phyloP scores from a whole-genome alignment of 2,888 invertebrate genomes.

The Tinea semifulvella region DNA sequence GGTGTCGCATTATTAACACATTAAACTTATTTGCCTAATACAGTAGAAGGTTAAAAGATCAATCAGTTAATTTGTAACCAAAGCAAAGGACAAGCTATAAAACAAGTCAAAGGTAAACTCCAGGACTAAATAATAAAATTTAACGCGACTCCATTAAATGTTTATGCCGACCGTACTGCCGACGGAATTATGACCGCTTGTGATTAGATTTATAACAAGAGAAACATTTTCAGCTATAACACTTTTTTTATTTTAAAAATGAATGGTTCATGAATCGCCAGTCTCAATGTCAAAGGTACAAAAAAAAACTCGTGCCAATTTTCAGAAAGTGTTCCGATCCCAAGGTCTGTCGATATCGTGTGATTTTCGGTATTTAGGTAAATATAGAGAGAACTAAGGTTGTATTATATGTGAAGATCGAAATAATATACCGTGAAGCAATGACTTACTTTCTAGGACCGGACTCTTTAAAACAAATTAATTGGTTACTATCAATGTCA shows the following conservation, averaged over 20 bases:
- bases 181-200: conserved; percentile 11
- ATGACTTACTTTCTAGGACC: too few species aligned
- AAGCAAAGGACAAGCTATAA: background rate
- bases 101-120: background rate
- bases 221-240: conserved; percentile 9
- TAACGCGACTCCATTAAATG: background rate
- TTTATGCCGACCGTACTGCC: conserved; percentile 8
- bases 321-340: background rate
- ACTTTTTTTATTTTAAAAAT: conserved; percentile 7
- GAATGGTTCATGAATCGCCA: conserved; percentile 6
- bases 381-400: conserved; percentile 3
- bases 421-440: too few species aligned
- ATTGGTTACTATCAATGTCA: too few species aligned
- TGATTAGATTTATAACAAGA: conserved; percentile 13
- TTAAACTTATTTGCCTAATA: too few species aligned
- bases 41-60: too few species aligned
- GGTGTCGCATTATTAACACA: too few species aligned
- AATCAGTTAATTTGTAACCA: background rate
- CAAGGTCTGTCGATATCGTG: conserved; percentile 1
- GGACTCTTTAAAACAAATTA: too few species aligned
- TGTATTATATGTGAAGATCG: too few species aligned
- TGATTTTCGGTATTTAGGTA: background rate
- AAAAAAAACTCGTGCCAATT: conserved; percentile 9
- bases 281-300: conserved; percentile 8
- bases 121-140: conserved; percentile 3